Evolutionary conservation across 2,888 invertebrate species (phyloP), one percentile per base, ranked within the genome.

Genomic region (Endomychus coccineus): DNA sequence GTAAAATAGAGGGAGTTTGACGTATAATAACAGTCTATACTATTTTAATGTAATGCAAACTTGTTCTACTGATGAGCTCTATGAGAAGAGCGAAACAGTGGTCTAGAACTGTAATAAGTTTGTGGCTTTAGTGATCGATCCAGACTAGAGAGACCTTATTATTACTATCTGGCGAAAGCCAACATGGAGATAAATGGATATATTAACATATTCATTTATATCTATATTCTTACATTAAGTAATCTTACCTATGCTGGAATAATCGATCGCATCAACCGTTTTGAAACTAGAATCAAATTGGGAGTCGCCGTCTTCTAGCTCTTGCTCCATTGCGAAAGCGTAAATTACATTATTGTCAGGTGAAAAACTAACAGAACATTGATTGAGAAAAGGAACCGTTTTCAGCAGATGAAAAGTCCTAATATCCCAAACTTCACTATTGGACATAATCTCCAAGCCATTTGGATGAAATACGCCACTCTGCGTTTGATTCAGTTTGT

Each of bases 371-470:
- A 95, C 80, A 63, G 75, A 68, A 52, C 91, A 91, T 61, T 92
- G 90, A 61, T 96, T 92, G 43, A 98, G 70, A 0, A 86, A 83
- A 1, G 95, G 89, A 32, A 98, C 95, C 0, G 96, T 96, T 61
- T 92, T 80, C 19, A 98, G 68, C 24, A 98, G 69, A 59, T 94
- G 90, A 65, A 91, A 96, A 24, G 94, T 95, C 49, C 97, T 71
- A 15, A 97, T 66, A 63, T 98, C 98, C 97, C 97, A 98, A 34
- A 97, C 91, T 75, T 98, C 96, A 0, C 95, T 91, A 61, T 97
- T 97, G 36, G 96, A 92, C 55, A 98, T 88, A 23, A 95, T 80
- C 77, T 83, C 95, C 43, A 91, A 70, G 1, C 94, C 94, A 61
- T 90, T 91, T 0, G 95, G 95, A 73, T 96, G 95, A 58, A 97